Percentiles rank a stretch among this genome's conserved stretches.
Conservation (phyloP, 2,797 vertebrate species). For the Parambassis ranga region DNA sequence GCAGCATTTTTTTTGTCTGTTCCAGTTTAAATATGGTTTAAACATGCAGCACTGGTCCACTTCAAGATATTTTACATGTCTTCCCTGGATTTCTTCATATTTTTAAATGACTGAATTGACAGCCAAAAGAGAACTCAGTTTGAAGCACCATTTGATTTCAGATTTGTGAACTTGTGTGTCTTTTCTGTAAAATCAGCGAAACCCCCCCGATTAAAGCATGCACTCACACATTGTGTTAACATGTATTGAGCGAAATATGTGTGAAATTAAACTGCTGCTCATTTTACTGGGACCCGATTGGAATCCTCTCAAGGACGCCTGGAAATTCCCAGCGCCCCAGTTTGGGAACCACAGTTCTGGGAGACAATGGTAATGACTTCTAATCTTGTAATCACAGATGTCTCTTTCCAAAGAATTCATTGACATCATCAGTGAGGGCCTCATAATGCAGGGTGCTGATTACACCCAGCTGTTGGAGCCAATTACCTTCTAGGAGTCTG, state of each 20-base stretch:
- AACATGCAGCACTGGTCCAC: not conserved
- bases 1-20: not conserved
- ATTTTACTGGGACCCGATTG: conserved; percentile 15
- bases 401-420: conserved; percentile 62
- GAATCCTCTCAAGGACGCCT: conserved; percentile 33
- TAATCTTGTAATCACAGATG: conserved; percentile 70
- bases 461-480: conserved; percentile 61
- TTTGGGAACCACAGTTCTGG: conserved; percentile 40
- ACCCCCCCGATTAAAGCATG: not conserved
- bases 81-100: conserved; percentile 23
- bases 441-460: conserved; percentile 65
- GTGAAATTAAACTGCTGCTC: conserved; percentile 52
- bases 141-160: conserved; percentile 30
- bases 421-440: conserved; percentile 64
- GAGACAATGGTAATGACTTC: conserved; percentile 62
- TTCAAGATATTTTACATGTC: conserved; percentile 7
- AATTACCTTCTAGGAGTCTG: conserved; percentile 56
- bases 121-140: conserved; percentile 42
- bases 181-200: conserved; percentile 14
- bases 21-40: not conserved
- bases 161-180: conserved; percentile 36
- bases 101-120: conserved; percentile 25
- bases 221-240: conserved; percentile 9
- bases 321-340: conserved; percentile 43
- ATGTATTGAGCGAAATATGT: conserved; percentile 28